Evolutionary conservation across 2,113 vertebrate genomes (phyloP).

Genomic region (Bubo bubo): DNA sequence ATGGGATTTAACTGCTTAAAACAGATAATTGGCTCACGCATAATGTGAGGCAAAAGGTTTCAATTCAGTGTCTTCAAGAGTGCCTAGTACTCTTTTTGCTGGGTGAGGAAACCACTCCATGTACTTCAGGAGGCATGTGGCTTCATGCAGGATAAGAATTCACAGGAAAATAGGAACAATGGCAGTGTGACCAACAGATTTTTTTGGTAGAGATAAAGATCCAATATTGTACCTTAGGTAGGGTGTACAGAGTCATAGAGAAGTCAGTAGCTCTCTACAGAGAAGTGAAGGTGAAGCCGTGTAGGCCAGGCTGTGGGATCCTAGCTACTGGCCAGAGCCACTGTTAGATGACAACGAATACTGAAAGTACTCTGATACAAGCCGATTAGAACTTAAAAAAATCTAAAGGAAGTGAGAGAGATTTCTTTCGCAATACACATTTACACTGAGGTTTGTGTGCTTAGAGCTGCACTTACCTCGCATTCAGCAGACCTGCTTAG

Average conservation of each 20-base stretch:
- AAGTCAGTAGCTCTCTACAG: not conserved
- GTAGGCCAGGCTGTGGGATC: not conserved
- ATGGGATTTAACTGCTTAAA: not conserved
- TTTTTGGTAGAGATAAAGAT: not conserved
- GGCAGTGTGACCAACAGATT: not conserved
- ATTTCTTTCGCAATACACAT: not conserved
- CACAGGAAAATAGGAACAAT: not conserved
- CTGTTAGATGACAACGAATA: not conserved
- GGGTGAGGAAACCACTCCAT: not conserved
- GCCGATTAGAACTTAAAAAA: not conserved
- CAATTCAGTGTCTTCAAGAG: not conserved
- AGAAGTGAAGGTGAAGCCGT: not conserved
- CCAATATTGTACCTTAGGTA: not conserved
- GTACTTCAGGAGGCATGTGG: not conserved
- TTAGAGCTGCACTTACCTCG: not conserved
- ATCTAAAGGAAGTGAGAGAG: not conserved
- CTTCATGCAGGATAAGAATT: not conserved
- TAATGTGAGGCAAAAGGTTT: not conserved
- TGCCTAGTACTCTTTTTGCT: not conserved
- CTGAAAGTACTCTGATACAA: not conserved
- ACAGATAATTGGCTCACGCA: not conserved
- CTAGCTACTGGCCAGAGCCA: not conserved
- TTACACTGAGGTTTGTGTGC: not conserved
- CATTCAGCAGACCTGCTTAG: not conserved
- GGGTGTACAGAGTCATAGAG: not conserved